These are phyloP conservation scores for Pseudoatta argentina DNA, from an alignment of 1,140 invertebrate species.

Conservation along the genomic window DNA sequence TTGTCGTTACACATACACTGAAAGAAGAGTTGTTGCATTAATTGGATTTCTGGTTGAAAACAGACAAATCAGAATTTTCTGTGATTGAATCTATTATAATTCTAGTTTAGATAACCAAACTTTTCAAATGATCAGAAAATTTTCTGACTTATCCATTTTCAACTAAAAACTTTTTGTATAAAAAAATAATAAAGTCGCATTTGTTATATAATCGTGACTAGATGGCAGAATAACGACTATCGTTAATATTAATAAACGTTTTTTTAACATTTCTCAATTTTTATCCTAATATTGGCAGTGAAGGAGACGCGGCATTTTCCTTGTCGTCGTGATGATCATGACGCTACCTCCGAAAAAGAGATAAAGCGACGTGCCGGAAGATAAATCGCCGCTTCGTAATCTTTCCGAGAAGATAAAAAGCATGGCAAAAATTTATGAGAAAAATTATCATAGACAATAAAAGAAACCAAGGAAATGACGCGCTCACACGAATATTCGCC, in stretches of 20 bases:
- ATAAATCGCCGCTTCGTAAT: conserved; percentile 42
- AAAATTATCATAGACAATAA: conserved; percentile 58
- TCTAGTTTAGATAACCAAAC: no score
- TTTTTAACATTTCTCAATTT: conserved; percentile 15
- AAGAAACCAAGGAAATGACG: conserved; percentile 16
- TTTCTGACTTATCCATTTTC: no score
- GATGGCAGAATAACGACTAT: background rate
- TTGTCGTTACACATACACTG: no score
- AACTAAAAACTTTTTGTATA: background rate
- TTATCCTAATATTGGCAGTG: background rate
- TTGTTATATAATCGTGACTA: background rate
- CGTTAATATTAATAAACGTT: background rate
- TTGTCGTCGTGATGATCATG: conserved; percentile 35
- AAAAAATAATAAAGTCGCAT: background rate
- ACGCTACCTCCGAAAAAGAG: conserved; percentile 31
- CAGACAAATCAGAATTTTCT: no score
- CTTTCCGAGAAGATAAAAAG: conserved; percentile 26
- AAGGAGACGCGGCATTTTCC: conserved; percentile 24
- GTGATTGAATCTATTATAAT: no score
- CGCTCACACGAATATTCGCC: background rate
- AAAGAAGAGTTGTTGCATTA: no score
- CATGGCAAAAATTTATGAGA: conserved; percentile 55
- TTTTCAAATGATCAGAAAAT: no score
- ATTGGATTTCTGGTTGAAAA: no score
- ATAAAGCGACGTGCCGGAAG: conserved; percentile 12